Evolutionary conservation across 2,797 vertebrate species (phyloP).

Genomic region (Megalops cyprinoides): DNA sequence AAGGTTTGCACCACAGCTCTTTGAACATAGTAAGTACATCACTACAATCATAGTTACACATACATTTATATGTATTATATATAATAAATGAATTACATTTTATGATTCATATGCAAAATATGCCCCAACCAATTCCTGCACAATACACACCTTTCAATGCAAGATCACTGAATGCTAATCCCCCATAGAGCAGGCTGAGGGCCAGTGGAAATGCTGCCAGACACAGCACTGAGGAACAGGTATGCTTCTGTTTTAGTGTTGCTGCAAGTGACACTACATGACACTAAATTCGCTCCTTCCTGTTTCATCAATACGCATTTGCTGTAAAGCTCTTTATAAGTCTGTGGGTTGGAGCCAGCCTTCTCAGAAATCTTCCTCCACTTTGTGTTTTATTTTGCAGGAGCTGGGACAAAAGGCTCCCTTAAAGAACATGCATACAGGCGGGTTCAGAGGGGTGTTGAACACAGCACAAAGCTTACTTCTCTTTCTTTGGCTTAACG

Average conservation of each 20-base stretch:
- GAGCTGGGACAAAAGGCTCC: not conserved
- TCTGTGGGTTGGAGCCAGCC: not conserved
- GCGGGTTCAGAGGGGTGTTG: not conserved
- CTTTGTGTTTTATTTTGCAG: not conserved
- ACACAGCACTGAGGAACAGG: not conserved
- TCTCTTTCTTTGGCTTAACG: slow-evolving; percentile 95
- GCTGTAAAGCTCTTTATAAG: not conserved
- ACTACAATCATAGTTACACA: too few species aligned
- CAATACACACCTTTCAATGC: not conserved
- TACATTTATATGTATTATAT: too few species aligned
- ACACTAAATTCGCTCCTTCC: not conserved
- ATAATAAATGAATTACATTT: too few species aligned
- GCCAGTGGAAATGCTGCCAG: not conserved
- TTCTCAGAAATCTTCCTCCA: slow-evolving; percentile 1
- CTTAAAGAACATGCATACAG: slow-evolving; percentile 10
- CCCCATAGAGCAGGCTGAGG: not conserved
- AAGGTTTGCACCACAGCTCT: too few species aligned
- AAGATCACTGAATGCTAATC: not conserved
- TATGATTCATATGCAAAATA: not conserved
- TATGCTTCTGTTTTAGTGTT: not conserved
- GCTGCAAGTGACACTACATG: not conserved
- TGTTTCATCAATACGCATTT: not conserved
- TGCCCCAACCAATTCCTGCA: not conserved
- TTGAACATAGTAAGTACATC: too few species aligned
- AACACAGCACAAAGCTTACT: slow-evolving; percentile 69